Evolutionary conservation across 2,888 invertebrate species (phyloP), one percentile per base, ranked within the genome.

Genomic region (Microctonus brassicae): DNA sequence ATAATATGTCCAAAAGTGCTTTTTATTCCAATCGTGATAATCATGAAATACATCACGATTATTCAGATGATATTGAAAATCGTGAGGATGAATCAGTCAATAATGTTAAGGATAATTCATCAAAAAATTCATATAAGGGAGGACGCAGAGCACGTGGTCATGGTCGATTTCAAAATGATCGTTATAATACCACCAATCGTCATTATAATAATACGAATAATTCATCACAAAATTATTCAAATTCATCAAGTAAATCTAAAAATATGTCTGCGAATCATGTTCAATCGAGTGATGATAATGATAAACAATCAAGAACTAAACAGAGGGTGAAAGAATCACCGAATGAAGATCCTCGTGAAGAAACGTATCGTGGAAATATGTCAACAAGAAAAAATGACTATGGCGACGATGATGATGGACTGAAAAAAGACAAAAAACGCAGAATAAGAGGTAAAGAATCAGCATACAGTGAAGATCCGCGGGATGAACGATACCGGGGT

Each of bases 81-180:
- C 11, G 36, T 7, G 36, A 70, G 3, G 60, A 70, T 5, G 65
- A 70, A 11, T 13, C 17, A 9, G 13, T 34, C 1, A 36, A 53
- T 10, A 70, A 65, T n/a, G 11, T 13, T 1, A 26, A 57, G 7
- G 9, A 20, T 17, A 20, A 47, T 47, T 17, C 52, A 29, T 13
- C 22, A 29, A 22, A 29, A n/a, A 22, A 42, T 11, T 0, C 63
- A 9, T 74, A 73, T 70, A 73, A 69, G 29, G n/a, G n/a, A n/a
- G 58, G 52, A 34, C 36, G 65, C n/a, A 69, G 72, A 71, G 69
- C 73, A 6, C 62, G 74, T 17, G 74, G 72, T 73, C 76, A 78
- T 52, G 77, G 79, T 22, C 83, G 76, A 78, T 81, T 78, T 75
- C 78, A 79, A 22, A 82, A 78, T 60, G 78, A 81, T 55, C 77